A percentile compares a stretch with the other conserved stretches of the same genome.
Evolutionary conservation across 1,140 invertebrate genomes (phyloP).

Genomic region (Ips nitidus): DNA sequence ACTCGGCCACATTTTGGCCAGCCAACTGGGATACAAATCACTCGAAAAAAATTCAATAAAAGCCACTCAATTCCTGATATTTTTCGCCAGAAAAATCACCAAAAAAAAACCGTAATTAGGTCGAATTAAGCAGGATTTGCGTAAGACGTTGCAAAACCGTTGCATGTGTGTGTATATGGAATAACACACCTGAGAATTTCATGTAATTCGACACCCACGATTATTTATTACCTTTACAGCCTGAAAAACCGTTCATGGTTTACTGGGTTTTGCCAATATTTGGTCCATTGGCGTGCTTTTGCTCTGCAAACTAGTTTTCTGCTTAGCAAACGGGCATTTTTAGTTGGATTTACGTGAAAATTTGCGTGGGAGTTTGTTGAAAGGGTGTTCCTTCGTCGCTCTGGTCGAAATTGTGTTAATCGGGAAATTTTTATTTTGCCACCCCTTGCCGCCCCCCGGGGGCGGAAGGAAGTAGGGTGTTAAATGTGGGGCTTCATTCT

Average conservation of each 20-base stretch:
- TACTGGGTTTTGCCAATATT: slow-evolving; percentile 3
- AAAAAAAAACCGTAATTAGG: neutral
- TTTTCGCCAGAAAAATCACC: neutral
- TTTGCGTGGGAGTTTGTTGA: too few relatives aligned
- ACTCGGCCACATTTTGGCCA: slow-evolving; percentile 23
- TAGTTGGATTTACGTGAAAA: too few relatives aligned
- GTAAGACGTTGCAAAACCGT: slow-evolving; percentile 16
- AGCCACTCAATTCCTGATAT: slow-evolving; percentile 24
- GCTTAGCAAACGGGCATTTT: too few relatives aligned
- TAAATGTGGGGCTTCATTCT: too few relatives aligned
- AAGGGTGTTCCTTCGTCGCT: too few relatives aligned
- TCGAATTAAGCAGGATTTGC: neutral
- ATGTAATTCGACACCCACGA: slow-evolving; percentile 32
- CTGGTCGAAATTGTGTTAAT: too few relatives aligned
- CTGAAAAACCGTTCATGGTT: slow-evolving; percentile 17
- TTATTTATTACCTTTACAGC: slow-evolving; percentile 19
- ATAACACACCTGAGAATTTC: slow-evolving; percentile 32
- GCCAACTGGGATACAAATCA: slow-evolving; percentile 27
- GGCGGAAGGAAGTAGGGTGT: too few relatives aligned
- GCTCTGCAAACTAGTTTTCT: too few relatives aligned
- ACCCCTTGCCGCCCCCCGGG: too few relatives aligned
- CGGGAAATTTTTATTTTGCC: too few relatives aligned
- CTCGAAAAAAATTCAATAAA: slow-evolving; percentile 22
- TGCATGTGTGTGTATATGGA: slow-evolving; percentile 9
- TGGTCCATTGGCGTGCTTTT: too few relatives aligned